Evolutionary conservation across 2,113 vertebrate genomes (phyloP).

Genomic region (Athene cunicularia): DNA sequence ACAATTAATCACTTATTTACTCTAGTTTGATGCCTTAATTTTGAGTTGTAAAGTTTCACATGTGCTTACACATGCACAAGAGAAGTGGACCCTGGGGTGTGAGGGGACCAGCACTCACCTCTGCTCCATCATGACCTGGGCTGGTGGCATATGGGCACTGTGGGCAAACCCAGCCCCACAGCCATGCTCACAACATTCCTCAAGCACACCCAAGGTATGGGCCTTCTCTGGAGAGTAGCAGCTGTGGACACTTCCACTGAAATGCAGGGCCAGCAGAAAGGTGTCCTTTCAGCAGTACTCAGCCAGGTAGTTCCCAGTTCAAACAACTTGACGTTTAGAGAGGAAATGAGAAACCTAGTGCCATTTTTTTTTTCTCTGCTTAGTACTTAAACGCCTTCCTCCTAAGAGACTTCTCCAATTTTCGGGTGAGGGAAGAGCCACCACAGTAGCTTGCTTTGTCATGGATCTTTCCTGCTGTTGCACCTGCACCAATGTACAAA

Average conservation of each 20-base stretch:
- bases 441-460: not conserved
- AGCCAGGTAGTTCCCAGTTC: not conserved
- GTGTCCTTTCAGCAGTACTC: not conserved
- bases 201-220: fast-evolving
- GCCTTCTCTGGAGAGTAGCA: not conserved
- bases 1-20: not conserved
- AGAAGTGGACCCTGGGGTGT: not conserved
- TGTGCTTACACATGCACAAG: fast-evolving
- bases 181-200: not conserved
- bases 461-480: not conserved
- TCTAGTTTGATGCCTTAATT: not conserved
- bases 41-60: not conserved
- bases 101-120: not conserved
- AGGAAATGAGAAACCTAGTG: not conserved
- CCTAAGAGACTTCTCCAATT: not conserved
- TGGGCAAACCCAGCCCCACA: fast-evolving
- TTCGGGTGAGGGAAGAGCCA: not conserved
- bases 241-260: not conserved
- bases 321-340: not conserved
- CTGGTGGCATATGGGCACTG: not conserved
- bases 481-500: not conserved
- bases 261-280: not conserved
- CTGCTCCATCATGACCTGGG: fast-evolving
- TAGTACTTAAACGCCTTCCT: not conserved
- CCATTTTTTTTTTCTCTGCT: not conserved